Conservation (phyloP, 2,888 invertebrate genomes). For the Parelbella ahira region DNA sequence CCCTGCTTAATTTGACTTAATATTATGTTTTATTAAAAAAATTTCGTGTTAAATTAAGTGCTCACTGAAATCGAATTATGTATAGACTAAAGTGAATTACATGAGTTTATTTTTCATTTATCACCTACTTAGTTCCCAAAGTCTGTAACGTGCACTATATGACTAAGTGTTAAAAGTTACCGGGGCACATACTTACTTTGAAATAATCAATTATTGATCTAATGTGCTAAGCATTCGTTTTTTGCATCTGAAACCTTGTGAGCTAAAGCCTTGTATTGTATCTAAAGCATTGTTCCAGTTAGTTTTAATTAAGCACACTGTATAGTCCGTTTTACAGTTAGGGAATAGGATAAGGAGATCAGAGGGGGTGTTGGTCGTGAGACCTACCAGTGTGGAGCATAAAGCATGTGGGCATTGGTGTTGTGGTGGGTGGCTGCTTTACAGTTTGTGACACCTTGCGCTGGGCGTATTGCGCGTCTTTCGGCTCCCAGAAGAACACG, state of each 20-base stretch:
- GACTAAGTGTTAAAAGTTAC: no score
- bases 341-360: constrained; percentile 12
- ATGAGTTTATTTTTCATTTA: no score
- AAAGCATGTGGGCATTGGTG: constrained; percentile 79
- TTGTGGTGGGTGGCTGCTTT: constrained; percentile 75
- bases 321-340: constrained; percentile 29
- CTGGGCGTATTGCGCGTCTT: constrained; percentile 74
- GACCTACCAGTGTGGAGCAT: constrained; percentile 78
- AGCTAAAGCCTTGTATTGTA: constrained; percentile 10
- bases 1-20: no score
- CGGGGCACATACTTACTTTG: no score
- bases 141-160: no score
- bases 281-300: constrained; percentile 2
- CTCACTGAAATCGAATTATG: no score
- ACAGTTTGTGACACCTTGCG: constrained; percentile 76
- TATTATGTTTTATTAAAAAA: no score
- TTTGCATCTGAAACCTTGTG: constrained; percentile 2
- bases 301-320: constrained; percentile 23
- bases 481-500: constrained; percentile 96
- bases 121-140: no score
- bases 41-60: no score
- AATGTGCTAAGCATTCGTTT: constrained; percentile 12
- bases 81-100: no score
- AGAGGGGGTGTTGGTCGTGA: constrained; percentile 61
- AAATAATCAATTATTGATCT: no score